These are phyloP conservation scores for Chloebia gouldiae DNA, from an alignment of 2,113 vertebrate genomes.

Conservation along the genomic window DNA sequence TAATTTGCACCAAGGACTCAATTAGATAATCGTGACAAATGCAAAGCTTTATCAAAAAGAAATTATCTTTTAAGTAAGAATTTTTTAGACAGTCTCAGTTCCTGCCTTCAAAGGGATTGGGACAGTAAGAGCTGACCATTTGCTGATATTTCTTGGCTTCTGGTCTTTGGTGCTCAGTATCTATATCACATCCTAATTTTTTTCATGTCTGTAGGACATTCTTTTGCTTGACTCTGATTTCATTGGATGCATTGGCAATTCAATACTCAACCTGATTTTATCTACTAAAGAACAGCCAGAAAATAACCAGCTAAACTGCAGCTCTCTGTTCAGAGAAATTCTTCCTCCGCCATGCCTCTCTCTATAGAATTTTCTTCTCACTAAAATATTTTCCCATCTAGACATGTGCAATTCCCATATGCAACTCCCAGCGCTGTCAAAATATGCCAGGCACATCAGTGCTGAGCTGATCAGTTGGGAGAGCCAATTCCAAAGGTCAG, in stretches of 20 bases:
- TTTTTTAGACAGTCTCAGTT: background rate
- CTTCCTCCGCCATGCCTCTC: background rate
- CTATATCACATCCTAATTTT: background rate
- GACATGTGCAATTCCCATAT: slow-evolving; percentile 19
- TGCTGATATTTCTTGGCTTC: background rate
- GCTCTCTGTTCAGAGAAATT: background rate
- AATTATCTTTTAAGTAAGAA: background rate
- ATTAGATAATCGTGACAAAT: rapidly evolving
- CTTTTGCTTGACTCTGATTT: background rate
- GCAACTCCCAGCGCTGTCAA: slow-evolving; percentile 37
- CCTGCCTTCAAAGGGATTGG: background rate
- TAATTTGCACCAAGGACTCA: background rate
- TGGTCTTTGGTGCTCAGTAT: background rate
- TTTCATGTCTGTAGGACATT: background rate
- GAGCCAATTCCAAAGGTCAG: slow-evolving; percentile 58
- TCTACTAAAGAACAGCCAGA: background rate
- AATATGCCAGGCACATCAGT: slow-evolving; percentile 40
- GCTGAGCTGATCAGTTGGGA: slow-evolving; percentile 39
- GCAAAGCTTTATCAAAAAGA: background rate
- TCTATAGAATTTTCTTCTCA: background rate
- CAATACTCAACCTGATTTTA: background rate
- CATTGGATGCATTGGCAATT: background rate
- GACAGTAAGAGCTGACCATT: background rate
- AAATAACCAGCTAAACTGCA: background rate
- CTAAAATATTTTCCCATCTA: slow-evolving; percentile 46